Evolutionary conservation across 2,113 vertebrate genomes (phyloP).

Genomic region (Arenaria interpres): DNA sequence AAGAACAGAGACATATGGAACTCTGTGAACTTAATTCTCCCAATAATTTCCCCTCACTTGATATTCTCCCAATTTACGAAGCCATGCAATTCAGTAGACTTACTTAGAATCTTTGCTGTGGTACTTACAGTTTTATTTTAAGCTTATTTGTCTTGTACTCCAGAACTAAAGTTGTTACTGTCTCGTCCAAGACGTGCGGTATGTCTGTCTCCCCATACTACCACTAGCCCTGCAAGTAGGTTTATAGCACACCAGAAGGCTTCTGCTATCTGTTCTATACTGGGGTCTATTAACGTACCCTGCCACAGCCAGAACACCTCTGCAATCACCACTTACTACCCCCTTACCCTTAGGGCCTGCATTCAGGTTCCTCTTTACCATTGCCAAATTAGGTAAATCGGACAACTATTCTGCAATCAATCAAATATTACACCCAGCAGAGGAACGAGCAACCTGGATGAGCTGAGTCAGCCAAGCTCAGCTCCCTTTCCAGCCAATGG

Average conservation of each 20-base stretch:
- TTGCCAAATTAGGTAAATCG: background rate
- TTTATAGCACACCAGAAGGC: background rate
- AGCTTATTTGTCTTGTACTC: background rate
- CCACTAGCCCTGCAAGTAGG: background rate
- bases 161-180: background rate
- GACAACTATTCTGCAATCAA: background rate
- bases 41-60: background rate
- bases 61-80: background rate
- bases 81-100: background rate
- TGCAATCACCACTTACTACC: background rate
- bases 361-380: background rate
- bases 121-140: background rate
- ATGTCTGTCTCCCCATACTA: background rate
- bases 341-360: background rate
- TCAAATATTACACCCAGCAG: background rate
- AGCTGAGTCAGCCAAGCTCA: background rate
- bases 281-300: background rate
- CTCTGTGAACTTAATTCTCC: background rate
- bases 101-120: background rate
- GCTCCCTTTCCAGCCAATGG: background rate
- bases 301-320: background rate
- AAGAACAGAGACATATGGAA: background rate
- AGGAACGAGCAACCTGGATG: background rate
- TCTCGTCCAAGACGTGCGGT: background rate
- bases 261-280: background rate